Conservation (phyloP, 2,888 invertebrate genomes). For the Schizaphis graminum region DNA sequence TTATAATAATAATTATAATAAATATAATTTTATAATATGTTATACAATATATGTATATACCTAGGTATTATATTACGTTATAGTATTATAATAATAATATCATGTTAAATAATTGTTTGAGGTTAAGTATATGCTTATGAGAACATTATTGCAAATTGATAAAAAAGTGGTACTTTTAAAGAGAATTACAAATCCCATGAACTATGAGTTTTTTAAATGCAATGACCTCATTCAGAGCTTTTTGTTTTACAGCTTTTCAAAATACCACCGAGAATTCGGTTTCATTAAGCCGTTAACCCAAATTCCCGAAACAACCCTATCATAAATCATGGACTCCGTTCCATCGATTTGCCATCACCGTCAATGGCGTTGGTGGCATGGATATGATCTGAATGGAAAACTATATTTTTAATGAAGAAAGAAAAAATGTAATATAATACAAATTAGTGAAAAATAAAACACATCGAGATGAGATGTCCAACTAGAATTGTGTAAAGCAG, state of each 20-base stretch:
- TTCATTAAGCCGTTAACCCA: constrained; percentile 62
- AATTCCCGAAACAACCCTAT: constrained; percentile 41
- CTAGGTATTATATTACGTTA: not conserved
- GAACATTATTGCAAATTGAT: not conserved
- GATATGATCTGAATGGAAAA: constrained; percentile 26
- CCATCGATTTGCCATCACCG: constrained; percentile 58
- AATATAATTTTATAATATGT: not conserved
- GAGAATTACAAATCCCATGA: not conserved
- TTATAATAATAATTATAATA: no score
- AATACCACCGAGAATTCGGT: constrained; percentile 55
- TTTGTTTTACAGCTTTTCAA: constrained; percentile 56
- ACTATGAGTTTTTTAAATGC: constrained; percentile 15
- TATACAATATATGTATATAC: not conserved
- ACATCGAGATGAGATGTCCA: not conserved
- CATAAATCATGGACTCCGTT: constrained; percentile 57
- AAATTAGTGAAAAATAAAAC: not conserved
- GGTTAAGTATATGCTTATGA: not conserved
- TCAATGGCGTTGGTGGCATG: not conserved
- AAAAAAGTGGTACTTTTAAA: constrained; percentile 1
- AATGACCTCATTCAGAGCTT: constrained; percentile 45
- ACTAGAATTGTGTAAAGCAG: not conserved
- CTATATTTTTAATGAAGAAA: not conserved
- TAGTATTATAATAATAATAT: not conserved
- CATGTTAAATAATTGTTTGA: not conserved
- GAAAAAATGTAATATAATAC: not conserved